phyloP scores from a whole-genome alignment of 2,113 vertebrate species.

The Paradoxurus hermaphroditus region DNA sequence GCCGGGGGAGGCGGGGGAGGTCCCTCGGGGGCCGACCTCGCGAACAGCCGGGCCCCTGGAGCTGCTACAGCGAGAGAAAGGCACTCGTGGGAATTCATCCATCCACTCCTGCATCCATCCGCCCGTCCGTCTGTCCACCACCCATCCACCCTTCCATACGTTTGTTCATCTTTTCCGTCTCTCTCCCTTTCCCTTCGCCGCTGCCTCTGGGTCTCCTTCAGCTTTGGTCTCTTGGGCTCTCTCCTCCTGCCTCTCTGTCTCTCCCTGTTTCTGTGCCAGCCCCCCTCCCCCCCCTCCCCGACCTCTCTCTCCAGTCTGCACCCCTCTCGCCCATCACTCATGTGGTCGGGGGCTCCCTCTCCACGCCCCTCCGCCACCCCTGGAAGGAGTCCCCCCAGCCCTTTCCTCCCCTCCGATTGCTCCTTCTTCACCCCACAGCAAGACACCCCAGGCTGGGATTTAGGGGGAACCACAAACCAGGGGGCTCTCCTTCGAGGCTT shows the following conservation, averaged over 20 bases:
- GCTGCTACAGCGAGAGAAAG: neutral
- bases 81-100: neutral
- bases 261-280: neutral
- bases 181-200: neutral
- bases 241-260: neutral
- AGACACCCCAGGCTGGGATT: neutral
- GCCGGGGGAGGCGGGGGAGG: neutral
- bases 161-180: neutral
- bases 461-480: neutral
- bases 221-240: neutral
- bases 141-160: neutral
- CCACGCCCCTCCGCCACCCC: rapidly evolving
- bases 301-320: neutral
- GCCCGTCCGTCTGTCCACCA: no score
- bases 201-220: neutral
- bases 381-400: neutral
- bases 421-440: neutral
- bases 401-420: neutral
- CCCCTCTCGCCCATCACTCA: neutral
- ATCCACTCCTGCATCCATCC: neutral
- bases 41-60: neutral
- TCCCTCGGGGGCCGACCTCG: neutral
- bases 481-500: neutral
- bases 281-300: no score
- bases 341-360: neutral